Evolutionary conservation across 2,113 vertebrate genomes (phyloP).

Genomic region (Ceratotherium simum): DNA sequence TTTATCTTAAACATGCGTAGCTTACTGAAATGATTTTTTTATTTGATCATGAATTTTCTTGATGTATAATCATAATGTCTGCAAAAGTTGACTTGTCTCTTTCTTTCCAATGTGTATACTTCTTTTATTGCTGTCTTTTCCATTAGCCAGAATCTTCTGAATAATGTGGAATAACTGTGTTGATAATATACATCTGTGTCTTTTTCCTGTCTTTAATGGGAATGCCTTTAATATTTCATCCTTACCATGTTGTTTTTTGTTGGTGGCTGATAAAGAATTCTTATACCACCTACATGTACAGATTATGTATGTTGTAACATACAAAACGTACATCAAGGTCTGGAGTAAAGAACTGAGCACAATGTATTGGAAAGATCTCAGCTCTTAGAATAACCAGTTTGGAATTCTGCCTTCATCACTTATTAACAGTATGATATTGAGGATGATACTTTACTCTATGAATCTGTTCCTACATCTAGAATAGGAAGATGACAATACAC

Average conservation of each 20-base stretch:
- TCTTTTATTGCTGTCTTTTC: not conserved
- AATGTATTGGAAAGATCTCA: not conserved
- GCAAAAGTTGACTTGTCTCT: not conserved
- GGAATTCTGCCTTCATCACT: not conserved
- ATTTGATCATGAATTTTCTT: constrained; percentile 4
- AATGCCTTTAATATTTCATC: not conserved
- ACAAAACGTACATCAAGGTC: not conserved
- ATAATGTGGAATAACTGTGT: not conserved
- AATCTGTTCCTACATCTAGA: constrained; percentile 1
- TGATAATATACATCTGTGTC: not conserved
- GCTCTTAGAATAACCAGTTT: not conserved
- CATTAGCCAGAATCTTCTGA: not conserved
- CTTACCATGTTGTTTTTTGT: not conserved
- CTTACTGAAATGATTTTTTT: constrained; percentile 24
- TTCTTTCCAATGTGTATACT: not conserved
- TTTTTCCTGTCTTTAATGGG: constrained; percentile 21
- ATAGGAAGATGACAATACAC: not conserved
- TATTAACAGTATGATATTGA: not conserved
- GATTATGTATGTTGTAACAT: not conserved
- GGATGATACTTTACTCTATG: not conserved
- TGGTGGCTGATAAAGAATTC: constrained; percentile 12
- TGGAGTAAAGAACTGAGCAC: not conserved
- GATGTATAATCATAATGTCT: not conserved
- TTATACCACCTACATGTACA: not conserved
- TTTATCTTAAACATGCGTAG: constrained; percentile 25